Conservation (phyloP, 2,113 vertebrate genomes). For the Athene noctua region DNA sequence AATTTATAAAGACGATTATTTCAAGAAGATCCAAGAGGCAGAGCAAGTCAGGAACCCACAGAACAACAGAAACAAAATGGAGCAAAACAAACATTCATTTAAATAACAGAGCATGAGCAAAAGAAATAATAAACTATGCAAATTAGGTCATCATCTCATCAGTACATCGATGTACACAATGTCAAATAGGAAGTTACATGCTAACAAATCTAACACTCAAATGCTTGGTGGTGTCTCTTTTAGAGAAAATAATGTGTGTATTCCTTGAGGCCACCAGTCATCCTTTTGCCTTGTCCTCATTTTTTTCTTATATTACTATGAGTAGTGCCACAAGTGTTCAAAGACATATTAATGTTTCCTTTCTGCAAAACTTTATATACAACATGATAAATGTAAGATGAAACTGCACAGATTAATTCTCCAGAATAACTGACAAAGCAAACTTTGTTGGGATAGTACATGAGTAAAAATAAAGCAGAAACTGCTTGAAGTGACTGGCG, state of each 20-base stretch:
- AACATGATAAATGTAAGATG: not conserved
- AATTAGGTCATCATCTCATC: not conserved
- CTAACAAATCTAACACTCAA: not conserved
- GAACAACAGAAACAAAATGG: not conserved
- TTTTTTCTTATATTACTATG: not conserved
- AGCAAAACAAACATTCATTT: not conserved
- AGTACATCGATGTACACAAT: not conserved
- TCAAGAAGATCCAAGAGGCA: not conserved
- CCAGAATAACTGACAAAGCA: not conserved
- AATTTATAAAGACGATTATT: not conserved
- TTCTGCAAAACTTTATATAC: not conserved
- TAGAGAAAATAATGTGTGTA: not conserved
- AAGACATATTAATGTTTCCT: not conserved
- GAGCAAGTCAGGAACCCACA: not conserved
- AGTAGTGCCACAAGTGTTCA: not conserved
- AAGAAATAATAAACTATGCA: not conserved
- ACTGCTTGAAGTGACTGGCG: not conserved
- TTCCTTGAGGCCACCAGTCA: not conserved
- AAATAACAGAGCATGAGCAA: not conserved
- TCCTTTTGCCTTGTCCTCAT: not conserved
- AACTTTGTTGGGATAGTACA: not conserved
- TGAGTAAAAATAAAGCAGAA: not conserved
- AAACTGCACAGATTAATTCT: not conserved
- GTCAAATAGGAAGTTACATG: not conserved
- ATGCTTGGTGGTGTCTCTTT: not conserved